Conservation (phyloP, 92 coral and sea anemone species). For the Zoanthus sociatus region DNA sequence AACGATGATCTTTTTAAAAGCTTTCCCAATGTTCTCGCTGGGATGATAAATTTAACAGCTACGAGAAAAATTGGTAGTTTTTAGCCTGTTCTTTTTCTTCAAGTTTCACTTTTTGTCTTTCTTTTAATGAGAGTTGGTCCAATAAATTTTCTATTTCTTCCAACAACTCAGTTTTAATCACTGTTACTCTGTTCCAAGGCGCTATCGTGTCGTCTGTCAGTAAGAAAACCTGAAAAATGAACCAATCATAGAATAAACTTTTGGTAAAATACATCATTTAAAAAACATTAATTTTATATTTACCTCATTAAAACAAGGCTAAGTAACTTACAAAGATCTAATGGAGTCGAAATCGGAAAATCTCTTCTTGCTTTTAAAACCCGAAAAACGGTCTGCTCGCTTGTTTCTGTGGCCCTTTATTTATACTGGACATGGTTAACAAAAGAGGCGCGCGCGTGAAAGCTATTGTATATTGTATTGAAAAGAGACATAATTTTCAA, state of each 20-base stretch:
- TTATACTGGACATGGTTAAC: conserved; percentile 15
- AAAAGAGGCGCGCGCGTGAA: conserved; percentile 40
- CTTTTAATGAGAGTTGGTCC: background rate
- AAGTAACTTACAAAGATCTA: conserved; percentile 12
- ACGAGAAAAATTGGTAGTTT: background rate
- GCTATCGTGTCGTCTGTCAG: background rate
- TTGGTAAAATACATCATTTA: background rate
- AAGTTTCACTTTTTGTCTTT: background rate
- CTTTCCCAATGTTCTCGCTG: background rate
- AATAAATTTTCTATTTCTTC: background rate
- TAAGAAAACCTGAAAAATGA: conserved; percentile 16
- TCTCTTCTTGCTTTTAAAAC: background rate
- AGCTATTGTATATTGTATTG: conserved; percentile 32
- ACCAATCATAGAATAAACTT: background rate
- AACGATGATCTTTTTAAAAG: background rate
- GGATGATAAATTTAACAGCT: background rate
- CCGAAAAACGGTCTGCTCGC: conserved; percentile 1
- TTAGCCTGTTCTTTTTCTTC: background rate
- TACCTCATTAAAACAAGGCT: background rate
- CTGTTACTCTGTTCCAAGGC: conserved; percentile 10
- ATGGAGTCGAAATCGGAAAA: background rate
- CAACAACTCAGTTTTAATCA: background rate
- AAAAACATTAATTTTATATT: background rate
- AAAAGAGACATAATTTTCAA: conserved; percentile 20
- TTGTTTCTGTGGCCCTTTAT: background rate